These are phyloP conservation scores for Saturnia japonica DNA, from an alignment of 2,888 invertebrate genomes.

Conservation along the genomic window DNA sequence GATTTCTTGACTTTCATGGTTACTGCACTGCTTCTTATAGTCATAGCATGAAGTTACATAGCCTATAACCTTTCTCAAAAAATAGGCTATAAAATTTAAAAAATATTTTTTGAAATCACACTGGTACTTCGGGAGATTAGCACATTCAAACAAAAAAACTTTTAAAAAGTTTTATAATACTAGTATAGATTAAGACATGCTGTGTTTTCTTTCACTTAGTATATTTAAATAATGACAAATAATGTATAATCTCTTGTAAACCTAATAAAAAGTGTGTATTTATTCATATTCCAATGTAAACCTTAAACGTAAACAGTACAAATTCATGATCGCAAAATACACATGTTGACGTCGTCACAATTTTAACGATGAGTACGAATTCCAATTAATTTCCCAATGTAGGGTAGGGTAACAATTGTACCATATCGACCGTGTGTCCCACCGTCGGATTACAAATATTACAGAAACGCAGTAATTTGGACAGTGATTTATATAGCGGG, in stretches of 20 bases:
- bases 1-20: no score
- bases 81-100: no score
- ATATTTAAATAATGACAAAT: not conserved
- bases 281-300: not conserved
- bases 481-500: slow-evolving; percentile 81
- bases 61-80: no score
- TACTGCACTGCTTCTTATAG: no score
- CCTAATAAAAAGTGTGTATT: not conserved
- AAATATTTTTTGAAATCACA: no score
- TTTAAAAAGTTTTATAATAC: no score
- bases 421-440: slow-evolving; percentile 58
- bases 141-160: no score
- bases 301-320: not conserved
- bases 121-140: no score
- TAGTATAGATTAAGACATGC: not conserved
- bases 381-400: slow-evolving; percentile 60
- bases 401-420: slow-evolving; percentile 60
- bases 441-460: slow-evolving; percentile 68
- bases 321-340: not conserved
- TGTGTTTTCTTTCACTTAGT: not conserved
- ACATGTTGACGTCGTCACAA: slow-evolving; percentile 40
- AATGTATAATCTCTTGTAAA: not conserved
- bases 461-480: slow-evolving; percentile 78
- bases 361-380: slow-evolving; percentile 55
- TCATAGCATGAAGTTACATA: no score